Evolutionary conservation across 2,797 vertebrate species (phyloP), one percentile per base, ranked within the genome.

Genomic region (Todus mexicanus): DNA sequence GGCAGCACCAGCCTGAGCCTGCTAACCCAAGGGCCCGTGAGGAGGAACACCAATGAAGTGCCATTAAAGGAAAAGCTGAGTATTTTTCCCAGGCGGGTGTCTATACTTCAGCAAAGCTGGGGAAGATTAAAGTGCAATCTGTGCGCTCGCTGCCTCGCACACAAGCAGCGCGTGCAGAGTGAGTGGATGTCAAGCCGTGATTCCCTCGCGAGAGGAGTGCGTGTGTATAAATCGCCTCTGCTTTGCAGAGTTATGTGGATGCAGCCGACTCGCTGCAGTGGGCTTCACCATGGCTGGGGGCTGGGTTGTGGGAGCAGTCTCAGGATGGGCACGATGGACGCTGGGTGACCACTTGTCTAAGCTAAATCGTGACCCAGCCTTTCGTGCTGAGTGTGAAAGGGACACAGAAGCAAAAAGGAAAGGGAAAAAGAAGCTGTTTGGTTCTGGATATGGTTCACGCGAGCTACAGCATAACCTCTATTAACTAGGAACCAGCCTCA

Each of bases 141-240:
- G 19, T 21, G 66, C 27, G 66, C 77, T 68, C 11, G 77, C 81
- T 91, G 81, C 84, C 84, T 74, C 16, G 68, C 72, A 21, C 25
- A 12, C 72, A 35, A 53, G 81, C 77, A 16, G 76, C 11, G 73
- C 26, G 5, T 57, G 77, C 73, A 37, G 87, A 53, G 70, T 10
- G 78, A 92, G 88, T 21, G 81, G 69, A 47, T 22, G 56, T 18
- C 92, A 76, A 70, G 74, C 84, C 86, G 87, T 4, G 79, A 54
- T 73, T 26, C 59, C 51, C 53, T 26, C 4, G 15, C 11, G 70
- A 8, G 63, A 23, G 71, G 18, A 5, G 16, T 0, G 6, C n/a
- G 3, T 19, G 3, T 7, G 8, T 15, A 42, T 3, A 51, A 35
- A 76, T 6, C 91, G 1, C 75, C 53, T 29, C 0, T 1, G 56